phyloP scores from a whole-genome alignment of 23 tunicate genomes.

The Trididemnum miniatum region DNA sequence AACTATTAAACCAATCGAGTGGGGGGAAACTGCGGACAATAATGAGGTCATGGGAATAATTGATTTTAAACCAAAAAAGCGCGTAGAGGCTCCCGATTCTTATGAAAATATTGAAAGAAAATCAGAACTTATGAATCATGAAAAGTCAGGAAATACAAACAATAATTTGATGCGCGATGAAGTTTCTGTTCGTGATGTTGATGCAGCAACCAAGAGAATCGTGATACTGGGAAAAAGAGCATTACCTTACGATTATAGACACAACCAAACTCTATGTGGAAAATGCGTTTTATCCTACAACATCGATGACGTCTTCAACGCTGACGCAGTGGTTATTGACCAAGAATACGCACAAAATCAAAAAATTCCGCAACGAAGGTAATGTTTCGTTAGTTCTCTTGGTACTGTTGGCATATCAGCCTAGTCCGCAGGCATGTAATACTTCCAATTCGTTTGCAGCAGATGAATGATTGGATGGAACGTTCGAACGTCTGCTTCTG shows the following conservation, averaged over 20 bases:
- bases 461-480: no score
- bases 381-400: no score
- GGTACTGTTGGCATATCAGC: no score
- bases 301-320: background rate
- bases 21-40: conserved; percentile 13
- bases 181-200: no score
- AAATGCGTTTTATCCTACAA: background rate
- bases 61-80: background rate
- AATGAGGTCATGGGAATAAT: background rate
- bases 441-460: no score
- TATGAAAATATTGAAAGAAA: no score
- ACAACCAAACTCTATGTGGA: background rate
- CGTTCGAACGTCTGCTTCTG: no score
- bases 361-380: background rate
- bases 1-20: background rate
- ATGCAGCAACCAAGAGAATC: background rate
- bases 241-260: no score
- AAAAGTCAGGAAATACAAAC: background rate
- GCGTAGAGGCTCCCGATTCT: background rate
- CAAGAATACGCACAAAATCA: background rate
- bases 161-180: background rate
- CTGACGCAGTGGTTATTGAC: conserved; percentile 10
- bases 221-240: background rate
- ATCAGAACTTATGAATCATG: background rate
- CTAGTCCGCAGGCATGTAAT: no score